phyloP scores from a whole-genome alignment of 2,113 vertebrate species.

The Condylura cristata region DNA sequence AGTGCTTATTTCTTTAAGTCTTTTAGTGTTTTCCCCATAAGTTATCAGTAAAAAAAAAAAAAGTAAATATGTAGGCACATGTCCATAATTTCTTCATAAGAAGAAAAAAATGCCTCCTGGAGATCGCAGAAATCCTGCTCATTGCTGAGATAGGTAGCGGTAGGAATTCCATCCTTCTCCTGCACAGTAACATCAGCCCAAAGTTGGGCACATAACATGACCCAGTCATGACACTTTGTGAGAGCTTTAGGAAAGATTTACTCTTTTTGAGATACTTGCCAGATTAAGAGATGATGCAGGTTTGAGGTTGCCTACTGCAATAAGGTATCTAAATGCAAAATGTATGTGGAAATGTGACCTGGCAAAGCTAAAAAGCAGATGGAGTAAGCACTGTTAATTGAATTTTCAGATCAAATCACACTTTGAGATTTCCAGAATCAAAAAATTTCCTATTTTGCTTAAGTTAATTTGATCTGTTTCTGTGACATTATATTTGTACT shows the following conservation, averaged over 20 bases:
- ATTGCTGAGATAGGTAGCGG: background rate
- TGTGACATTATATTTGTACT: background rate
- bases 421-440: background rate
- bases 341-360: background rate
- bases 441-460: background rate
- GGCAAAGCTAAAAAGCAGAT: background rate
- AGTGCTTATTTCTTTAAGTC: background rate
- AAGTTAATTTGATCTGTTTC: background rate
- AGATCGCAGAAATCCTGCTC: background rate
- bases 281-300: background rate
- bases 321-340: background rate
- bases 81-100: background rate
- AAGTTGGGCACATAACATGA: background rate
- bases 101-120: background rate
- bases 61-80: background rate
- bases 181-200: background rate
- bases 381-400: background rate
- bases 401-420: background rate
- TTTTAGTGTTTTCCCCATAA: background rate
- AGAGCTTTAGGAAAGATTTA: background rate
- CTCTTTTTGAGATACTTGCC: background rate
- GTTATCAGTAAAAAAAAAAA: background rate
- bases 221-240: background rate
- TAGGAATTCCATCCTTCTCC: background rate
- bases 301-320: background rate